Base-by-base conservation (phyloP, 2,888 invertebrate genomes). In the Yponomeuta malinellus region DNA sequence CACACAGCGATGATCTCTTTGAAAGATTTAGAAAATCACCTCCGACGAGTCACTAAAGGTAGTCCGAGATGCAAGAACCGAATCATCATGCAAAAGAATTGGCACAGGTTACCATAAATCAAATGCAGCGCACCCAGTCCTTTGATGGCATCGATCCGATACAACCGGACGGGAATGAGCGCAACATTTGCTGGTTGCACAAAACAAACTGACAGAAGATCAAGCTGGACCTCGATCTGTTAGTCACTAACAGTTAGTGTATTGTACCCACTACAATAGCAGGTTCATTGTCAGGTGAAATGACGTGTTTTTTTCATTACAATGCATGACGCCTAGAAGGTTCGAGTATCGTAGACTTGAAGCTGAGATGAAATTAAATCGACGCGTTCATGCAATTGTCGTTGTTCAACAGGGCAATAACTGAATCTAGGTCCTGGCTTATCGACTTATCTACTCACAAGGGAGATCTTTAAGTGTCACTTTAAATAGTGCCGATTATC, bases 111-210 rank as follows among this genome's bases (percentile, higher is more conserved):
- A 59, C 15, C 15, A 59, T 59, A 59, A 59, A 59, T 59, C 52
- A 59, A 59, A 59, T 8, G 52, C 52, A 12, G 52, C 52, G 52
- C 52, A 59, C 52, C 52, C 52, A 59, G 52, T 12, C 52, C 52
- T 59, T 59, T 59, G 52, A 59, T 59, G 52, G 52, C 52, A 59
- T 59, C 52, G 52, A 59, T 59, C 52, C 52, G 52, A 59, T 59
- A 59, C 52, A 59, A 59, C 52, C 52, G 52, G 52, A 59, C 52
- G 52, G 15, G 52, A 59, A 59, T 59, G 52, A 59, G 52, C 52
- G 52, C 52, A 59, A 12, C 52, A 59, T 59, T 59, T 59, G 52
- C 52, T 12, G 52, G 52, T 59, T 5, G 15, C 52, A 59, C 52
- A 59, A 15, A 59, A 15, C 52, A 59, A 59, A 59, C 5, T 15